phyloP scores from a whole-genome alignment of 2,888 invertebrate genomes.

The Lasiommata megera region DNA sequence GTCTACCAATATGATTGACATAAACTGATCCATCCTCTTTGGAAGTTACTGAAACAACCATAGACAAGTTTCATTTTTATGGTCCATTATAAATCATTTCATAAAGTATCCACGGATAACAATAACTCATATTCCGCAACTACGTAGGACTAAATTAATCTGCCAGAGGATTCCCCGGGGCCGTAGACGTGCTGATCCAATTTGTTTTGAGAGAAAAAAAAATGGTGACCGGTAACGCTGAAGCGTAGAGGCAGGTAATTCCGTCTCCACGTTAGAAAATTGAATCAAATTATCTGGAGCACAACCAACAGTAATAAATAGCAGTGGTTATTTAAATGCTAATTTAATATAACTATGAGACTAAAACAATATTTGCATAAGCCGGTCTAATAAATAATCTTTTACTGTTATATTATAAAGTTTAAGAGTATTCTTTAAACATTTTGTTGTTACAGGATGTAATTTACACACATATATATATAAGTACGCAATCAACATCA shows the following conservation, averaged over 20 bases:
- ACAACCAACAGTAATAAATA: slow-evolving; percentile 13
- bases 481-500: no score
- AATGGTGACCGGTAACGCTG: slow-evolving; percentile 11
- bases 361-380: not conserved
- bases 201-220: slow-evolving; percentile 54
- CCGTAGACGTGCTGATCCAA: slow-evolving; percentile 48
- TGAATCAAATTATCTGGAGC: slow-evolving; percentile 27
- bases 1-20: no score
- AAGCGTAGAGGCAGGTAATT: slow-evolving; percentile 31
- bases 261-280: slow-evolving; percentile 21
- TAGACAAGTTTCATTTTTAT: not conserved
- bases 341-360: not conserved
- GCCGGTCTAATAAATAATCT: not conserved
- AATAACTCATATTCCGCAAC: slow-evolving; percentile 19
- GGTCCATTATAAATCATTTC: slow-evolving; percentile 10
- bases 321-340: slow-evolving; percentile 9
- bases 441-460: no score
- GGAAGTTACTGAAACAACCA: not conserved
- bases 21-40: no score
- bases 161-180: slow-evolving; percentile 37
- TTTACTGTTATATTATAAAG: not conserved
- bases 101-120: slow-evolving; percentile 11
- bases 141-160: slow-evolving; percentile 30
- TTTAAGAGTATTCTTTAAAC: no score
- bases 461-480: no score